These are phyloP conservation scores for Eupelmus urozonus DNA, from an alignment of 2,888 invertebrate genomes.

Conservation along the genomic window DNA sequence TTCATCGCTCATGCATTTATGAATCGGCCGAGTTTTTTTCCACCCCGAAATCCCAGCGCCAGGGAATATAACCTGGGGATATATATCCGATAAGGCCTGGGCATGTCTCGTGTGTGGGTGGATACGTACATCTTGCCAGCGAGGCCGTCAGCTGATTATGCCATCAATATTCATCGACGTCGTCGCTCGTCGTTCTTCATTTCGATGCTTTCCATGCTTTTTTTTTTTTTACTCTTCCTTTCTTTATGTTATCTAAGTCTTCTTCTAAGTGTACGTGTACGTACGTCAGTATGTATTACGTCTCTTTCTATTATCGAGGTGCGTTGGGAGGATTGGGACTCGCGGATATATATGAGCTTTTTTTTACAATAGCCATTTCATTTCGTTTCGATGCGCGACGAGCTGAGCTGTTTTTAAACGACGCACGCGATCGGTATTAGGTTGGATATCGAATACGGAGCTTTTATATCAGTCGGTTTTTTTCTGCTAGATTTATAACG, in stretches of 20 bases:
- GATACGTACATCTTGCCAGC: background rate
- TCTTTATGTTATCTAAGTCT: background rate
- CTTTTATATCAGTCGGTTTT: background rate
- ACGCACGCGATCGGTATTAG: background rate
- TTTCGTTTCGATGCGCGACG: background rate
- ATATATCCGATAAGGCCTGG: too few relatives aligned
- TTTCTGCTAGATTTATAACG: slow-evolving; percentile 16
- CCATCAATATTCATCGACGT: slow-evolving; percentile 40
- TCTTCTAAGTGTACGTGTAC: background rate
- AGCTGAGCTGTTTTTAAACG: background rate
- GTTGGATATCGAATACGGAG: background rate
- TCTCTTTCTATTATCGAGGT: background rate
- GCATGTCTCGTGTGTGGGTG: background rate
- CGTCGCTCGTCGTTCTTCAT: slow-evolving; percentile 27
- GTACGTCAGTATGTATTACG: background rate
- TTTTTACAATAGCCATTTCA: background rate
- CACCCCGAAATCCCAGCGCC: slow-evolving; percentile 19
- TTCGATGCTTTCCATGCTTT: background rate
- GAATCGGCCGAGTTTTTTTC: slow-evolving; percentile 27
- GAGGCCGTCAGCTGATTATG: slow-evolving; percentile 40
- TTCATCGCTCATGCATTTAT: slow-evolving; percentile 7
- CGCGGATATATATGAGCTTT: background rate
- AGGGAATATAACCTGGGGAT: background rate
- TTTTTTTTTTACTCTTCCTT: background rate
- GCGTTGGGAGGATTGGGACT: background rate